A percentile compares a stretch with the other conserved stretches of the same genome.
phyloP scores from a whole-genome alignment of 1,140 invertebrate species.

The Caenorhabditis elegans region DNA sequence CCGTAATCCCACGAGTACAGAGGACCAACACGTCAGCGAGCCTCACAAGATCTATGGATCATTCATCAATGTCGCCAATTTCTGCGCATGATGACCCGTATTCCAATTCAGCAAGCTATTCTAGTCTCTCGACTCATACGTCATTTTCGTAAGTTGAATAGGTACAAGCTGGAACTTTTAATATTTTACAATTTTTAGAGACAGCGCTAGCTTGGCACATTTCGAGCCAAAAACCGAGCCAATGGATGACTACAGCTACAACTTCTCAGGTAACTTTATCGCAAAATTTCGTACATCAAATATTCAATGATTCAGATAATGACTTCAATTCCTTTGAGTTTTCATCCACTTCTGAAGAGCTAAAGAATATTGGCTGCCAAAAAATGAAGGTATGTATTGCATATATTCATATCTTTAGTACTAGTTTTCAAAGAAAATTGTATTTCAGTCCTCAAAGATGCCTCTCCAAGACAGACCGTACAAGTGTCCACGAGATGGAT shows the following conservation, averaged over 20 bases:
- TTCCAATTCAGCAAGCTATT: neutral
- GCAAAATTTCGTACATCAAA: neutral
- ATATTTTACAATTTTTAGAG: neutral
- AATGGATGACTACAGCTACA: slow-evolving; percentile 12
- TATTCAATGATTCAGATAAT: neutral
- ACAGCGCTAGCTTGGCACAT: neutral
- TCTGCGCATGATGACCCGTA: neutral
- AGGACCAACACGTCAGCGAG: neutral
- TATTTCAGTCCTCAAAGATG: slow-evolving; percentile 21
- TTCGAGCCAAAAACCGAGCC: neutral
- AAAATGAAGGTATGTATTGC: slow-evolving; percentile 10
- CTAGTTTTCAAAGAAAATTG: neutral
- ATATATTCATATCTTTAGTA: neutral
- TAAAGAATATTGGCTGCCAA: neutral
- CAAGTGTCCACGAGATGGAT: slow-evolving; percentile 39
- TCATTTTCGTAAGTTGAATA: neutral
- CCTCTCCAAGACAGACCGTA: slow-evolving; percentile 33
- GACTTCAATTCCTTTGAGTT: slow-evolving; percentile 18
- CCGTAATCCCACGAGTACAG: neutral
- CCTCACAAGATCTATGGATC: neutral
- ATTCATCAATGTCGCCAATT: neutral
- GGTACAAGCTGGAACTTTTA: neutral
- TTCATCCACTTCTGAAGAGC: slow-evolving; percentile 27
- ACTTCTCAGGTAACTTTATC: neutral
- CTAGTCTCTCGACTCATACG: neutral